Conservation (phyloP, 2,888 invertebrate genomes). For the Drosophila nigricruria region DNA sequence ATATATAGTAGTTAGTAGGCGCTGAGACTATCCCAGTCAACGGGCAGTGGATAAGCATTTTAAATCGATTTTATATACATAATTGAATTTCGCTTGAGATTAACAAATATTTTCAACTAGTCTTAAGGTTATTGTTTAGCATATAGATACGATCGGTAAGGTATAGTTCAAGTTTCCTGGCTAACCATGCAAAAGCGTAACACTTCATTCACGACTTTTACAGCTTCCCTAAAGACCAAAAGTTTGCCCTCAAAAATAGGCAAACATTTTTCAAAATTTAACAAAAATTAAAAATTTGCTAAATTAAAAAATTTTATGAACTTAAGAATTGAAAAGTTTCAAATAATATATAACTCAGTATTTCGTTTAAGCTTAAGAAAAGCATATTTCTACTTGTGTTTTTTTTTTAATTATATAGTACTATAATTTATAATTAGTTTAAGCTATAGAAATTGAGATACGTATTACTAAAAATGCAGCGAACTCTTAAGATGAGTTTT, state of each 20-base stretch:
- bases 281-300: not conserved
- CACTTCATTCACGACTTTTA: not conserved
- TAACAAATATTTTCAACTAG: not conserved
- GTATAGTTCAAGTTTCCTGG: not conserved
- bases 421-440: constrained; percentile 12
- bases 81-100: not conserved
- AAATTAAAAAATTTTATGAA: constrained; percentile 1
- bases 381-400: constrained; percentile 34
- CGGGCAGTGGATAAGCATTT: constrained; percentile 1
- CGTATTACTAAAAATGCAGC: constrained; percentile 53
- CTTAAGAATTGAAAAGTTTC: constrained; percentile 1
- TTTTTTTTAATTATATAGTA: constrained; percentile 5
- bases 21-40: constrained; percentile 1
- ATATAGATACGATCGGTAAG: not conserved
- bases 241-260: constrained; percentile 2
- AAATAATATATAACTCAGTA: constrained; percentile 23
- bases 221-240: constrained; percentile 10
- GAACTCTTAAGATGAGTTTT: constrained; percentile 60
- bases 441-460: constrained; percentile 21
- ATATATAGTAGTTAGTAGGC: constrained; percentile 9
- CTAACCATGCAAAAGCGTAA: constrained; percentile 41
- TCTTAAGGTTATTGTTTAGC: not conserved
- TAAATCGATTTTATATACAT: constrained; percentile 5
- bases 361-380: constrained; percentile 37
- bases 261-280: constrained; percentile 6